Evolutionary conservation across 2,113 vertebrate species (phyloP).

Genomic region (Cinclus cinclus): DNA sequence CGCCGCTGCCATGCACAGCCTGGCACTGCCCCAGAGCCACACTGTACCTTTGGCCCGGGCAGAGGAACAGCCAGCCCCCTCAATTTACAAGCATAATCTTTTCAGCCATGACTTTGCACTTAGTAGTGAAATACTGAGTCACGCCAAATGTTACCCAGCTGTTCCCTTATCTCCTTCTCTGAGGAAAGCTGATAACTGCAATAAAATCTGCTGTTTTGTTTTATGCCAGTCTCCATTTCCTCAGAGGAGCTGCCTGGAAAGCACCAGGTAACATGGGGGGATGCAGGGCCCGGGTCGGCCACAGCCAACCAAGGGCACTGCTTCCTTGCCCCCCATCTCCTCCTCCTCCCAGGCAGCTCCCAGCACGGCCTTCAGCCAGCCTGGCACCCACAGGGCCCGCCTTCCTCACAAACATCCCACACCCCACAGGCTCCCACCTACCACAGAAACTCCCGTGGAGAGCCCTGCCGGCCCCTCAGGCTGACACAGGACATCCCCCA

Average conservation of each 20-base stretch:
- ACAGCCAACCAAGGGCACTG: accelerated
- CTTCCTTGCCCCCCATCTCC: neutral
- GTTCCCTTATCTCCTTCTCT: neutral
- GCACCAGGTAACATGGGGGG: accelerated
- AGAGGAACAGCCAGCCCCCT: neutral
- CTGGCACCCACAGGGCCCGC: neutral
- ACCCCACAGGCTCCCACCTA: neutral
- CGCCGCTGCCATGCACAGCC: neutral
- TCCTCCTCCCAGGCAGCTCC: neutral
- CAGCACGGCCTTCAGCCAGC: neutral
- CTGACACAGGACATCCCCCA: too few species aligned
- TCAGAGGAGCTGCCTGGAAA: neutral
- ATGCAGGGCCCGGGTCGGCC: neutral
- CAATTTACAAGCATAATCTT: neutral
- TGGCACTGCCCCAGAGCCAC: neutral
- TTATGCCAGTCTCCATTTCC: accelerated
- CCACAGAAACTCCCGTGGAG: neutral
- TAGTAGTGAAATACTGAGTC: neutral
- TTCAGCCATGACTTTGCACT: neutral
- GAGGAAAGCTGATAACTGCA: neutral
- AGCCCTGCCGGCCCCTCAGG: neutral
- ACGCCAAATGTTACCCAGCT: neutral
- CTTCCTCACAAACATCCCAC: neutral
- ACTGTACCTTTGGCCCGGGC: accelerated
- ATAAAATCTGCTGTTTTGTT: neutral